phyloP scores from a whole-genome alignment of 2,888 invertebrate genomes.

The Tetragnatha montana region DNA sequence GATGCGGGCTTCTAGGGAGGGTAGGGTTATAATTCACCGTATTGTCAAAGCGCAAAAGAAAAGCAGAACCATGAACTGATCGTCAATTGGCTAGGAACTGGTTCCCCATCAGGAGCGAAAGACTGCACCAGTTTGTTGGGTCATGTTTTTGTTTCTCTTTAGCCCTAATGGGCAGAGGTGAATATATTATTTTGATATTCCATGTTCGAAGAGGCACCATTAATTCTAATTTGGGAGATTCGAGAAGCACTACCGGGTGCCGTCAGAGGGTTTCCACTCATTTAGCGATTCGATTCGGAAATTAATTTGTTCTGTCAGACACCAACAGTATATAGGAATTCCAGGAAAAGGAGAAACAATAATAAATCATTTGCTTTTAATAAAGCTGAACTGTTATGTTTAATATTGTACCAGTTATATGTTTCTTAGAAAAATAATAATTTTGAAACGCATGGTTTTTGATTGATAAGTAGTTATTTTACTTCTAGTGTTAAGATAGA shows the following conservation, averaged over 20 bases:
- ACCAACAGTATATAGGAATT: too few relatives aligned
- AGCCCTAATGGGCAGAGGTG: neutral
- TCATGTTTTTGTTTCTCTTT: slow-evolving; percentile 23
- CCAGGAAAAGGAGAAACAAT: too few relatives aligned
- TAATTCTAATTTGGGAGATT: neutral
- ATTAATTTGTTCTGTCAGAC: neutral
- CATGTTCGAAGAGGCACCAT: neutral
- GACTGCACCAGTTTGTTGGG: neutral
- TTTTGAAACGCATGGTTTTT: too few relatives aligned
- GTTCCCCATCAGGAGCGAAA: neutral
- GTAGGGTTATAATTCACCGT: neutral
- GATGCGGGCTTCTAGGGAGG: neutral
- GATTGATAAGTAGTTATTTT: too few relatives aligned
- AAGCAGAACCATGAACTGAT: neutral
- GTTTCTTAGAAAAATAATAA: too few relatives aligned
- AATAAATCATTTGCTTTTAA: too few relatives aligned
- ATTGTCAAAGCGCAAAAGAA: neutral
- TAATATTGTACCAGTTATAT: too few relatives aligned
- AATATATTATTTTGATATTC: slow-evolving; percentile 21
- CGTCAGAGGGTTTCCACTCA: neutral
- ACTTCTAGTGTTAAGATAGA: too few relatives aligned
- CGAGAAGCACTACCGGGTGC: neutral
- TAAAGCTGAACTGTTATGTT: too few relatives aligned
- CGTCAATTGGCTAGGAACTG: slow-evolving; percentile 19
- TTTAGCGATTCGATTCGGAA: neutral